phyloP scores from a whole-genome alignment of 2,888 invertebrate genomes.

The Acanthococcus lagerstroemiae region DNA sequence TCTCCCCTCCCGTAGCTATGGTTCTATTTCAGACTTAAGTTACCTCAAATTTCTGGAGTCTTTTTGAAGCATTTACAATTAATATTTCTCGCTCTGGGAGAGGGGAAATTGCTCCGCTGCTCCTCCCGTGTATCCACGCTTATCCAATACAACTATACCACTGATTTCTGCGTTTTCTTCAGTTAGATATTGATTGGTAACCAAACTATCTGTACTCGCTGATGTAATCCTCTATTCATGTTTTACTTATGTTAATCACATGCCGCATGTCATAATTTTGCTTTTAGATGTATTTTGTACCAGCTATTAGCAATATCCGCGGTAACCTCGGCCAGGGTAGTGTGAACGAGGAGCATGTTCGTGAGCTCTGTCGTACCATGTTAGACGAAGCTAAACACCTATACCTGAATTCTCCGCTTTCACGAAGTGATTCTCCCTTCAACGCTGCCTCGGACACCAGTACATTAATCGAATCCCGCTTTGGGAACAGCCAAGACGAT shows the following conservation, averaged over 20 bases:
- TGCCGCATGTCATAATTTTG: not conserved
- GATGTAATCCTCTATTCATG: not conserved
- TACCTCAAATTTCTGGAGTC: no score
- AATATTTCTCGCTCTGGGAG: no score
- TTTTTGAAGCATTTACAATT: no score
- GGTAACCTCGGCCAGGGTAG: slow-evolving; percentile 63
- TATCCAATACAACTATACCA: no score
- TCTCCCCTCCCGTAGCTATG: no score
- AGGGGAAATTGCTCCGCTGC: no score
- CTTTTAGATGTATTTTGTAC: slow-evolving; percentile 62
- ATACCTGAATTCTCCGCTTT: slow-evolving; percentile 35
- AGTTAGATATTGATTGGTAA: no score
- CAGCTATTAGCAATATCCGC: slow-evolving; percentile 66
- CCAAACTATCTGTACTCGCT: not conserved
- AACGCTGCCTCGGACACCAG: slow-evolving; percentile 32
- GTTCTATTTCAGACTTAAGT: no score
- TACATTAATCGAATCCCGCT: slow-evolving; percentile 32
- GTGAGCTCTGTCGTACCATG: slow-evolving; percentile 65
- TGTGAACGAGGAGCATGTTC: slow-evolving; percentile 60
- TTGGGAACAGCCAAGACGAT: slow-evolving; percentile 30
- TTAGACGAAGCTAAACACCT: slow-evolving; percentile 61
- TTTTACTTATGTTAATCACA: not conserved
- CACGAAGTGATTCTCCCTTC: slow-evolving; percentile 37
- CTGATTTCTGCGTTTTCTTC: no score
- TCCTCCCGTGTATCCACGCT: no score